A percentile compares a stretch with the other conserved stretches of the same genome.
phyloP scores from a whole-genome alignment of 2,888 invertebrate species.

The Clusia tigrina region DNA sequence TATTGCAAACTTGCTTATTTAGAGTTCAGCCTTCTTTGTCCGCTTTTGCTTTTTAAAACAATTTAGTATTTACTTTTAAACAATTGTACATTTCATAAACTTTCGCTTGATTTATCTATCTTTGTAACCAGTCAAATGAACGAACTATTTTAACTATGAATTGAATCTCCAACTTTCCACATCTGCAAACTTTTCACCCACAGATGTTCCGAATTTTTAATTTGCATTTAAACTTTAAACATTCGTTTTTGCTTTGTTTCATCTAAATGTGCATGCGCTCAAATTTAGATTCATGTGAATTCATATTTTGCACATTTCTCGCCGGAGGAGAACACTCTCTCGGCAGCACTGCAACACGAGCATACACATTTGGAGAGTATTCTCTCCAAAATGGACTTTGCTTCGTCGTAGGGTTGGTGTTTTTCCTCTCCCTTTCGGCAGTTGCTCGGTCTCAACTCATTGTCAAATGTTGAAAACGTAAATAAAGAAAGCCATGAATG shows the following conservation, averaged over 20 bases:
- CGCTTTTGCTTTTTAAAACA: no score
- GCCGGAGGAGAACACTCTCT: neutral
- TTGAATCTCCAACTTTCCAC: conserved; percentile 1
- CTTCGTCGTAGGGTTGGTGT: neutral
- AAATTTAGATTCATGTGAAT: conserved; percentile 11
- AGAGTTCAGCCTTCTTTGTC: no score
- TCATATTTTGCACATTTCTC: conserved; percentile 13
- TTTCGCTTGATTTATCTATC: neutral
- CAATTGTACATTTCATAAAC: neutral
- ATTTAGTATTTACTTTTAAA: no score
- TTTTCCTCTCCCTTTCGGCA: conserved; percentile 18
- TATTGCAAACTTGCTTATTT: no score
- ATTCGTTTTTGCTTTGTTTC: conserved; percentile 12
- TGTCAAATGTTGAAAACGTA: conserved; percentile 4
- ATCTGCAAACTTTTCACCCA: no score
- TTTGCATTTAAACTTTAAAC: no score
- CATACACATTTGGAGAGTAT: neutral
- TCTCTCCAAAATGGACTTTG: neutral
- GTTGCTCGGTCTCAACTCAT: neutral
- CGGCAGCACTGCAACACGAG: no score
- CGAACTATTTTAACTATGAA: no score
- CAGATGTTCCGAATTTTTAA: no score
- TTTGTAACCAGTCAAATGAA: neutral
- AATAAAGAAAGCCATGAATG: conserved; percentile 5
- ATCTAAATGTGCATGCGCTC: conserved; percentile 33